Percentiles rank a stretch among this genome's conserved stretches.
These are phyloP conservation scores for Perca fluviatilis DNA, from an alignment of 2,113 vertebrate species.

Conservation along the genomic window DNA sequence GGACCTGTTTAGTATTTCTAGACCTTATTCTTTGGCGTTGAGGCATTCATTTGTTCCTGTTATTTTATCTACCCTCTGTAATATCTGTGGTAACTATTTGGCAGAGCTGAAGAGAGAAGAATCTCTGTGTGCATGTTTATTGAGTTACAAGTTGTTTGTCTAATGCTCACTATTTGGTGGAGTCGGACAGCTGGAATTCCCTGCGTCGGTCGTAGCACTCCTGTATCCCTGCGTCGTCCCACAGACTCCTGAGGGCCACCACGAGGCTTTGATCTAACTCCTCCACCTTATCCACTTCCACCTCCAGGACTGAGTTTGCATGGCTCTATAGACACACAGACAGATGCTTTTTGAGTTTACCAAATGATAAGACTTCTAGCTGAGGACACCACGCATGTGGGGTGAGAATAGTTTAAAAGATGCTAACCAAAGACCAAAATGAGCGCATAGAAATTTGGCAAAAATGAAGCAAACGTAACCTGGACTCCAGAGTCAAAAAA, in stretches of 20 bases:
- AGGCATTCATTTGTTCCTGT: neutral
- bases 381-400: too few species aligned
- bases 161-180: constrained; percentile 88
- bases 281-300: constrained; percentile 87
- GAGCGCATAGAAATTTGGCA: neutral
- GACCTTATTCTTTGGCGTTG: neutral
- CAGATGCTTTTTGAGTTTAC: neutral
- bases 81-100: neutral
- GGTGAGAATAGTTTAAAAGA: neutral
- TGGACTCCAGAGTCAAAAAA: neutral
- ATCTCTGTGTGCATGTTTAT: neutral
- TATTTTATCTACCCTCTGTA: neutral
- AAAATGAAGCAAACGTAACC: neutral
- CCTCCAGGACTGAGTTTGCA: constrained; percentile 82
- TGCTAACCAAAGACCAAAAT: neutral
- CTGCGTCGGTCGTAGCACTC: constrained; percentile 87
- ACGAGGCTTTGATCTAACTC: constrained; percentile 77
- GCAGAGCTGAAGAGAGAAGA: neutral
- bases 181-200: constrained; percentile 92
- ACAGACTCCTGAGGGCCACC: constrained; percentile 86
- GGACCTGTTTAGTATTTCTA: neutral
- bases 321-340: constrained; percentile 74
- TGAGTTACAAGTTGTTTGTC: neutral
- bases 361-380: too few species aligned
- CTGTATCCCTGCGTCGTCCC: constrained; percentile 87